Conservation (phyloP, 1,140 invertebrate genomes). For the Drosophila kohkoa region DNA sequence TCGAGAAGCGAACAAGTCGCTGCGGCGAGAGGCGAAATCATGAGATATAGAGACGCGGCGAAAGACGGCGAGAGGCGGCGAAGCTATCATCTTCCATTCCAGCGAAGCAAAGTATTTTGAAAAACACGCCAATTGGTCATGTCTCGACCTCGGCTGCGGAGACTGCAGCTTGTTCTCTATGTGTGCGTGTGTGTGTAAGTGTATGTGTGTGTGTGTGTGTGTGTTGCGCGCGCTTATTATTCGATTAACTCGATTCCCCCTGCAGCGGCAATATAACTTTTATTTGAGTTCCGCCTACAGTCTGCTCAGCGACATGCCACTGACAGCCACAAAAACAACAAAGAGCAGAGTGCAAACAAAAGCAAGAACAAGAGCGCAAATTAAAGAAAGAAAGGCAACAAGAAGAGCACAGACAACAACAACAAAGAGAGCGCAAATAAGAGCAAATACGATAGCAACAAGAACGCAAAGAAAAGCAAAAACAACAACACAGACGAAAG, state of each 20-base stretch:
- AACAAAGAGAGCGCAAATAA: slow-evolving; percentile 4
- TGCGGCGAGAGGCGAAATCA: not conserved
- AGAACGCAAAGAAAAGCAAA: not conserved
- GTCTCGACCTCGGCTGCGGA: slow-evolving; percentile 66
- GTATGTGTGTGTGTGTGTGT: slow-evolving; percentile 25
- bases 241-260: slow-evolving; percentile 79
- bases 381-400: not conserved
- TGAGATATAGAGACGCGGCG: not conserved
- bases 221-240: slow-evolving; percentile 69
- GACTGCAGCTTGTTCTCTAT: slow-evolving; percentile 41
- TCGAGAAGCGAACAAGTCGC: slow-evolving; percentile 15
- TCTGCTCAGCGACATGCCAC: slow-evolving; percentile 38
- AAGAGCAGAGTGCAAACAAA: not conserved
- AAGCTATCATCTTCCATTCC: slow-evolving; percentile 75
- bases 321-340: slow-evolving; percentile 22
- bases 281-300: slow-evolving; percentile 77
- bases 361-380: not conserved
- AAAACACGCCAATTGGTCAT: slow-evolving; percentile 83
- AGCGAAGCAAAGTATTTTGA: slow-evolving; percentile 65
- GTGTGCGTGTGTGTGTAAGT: slow-evolving; percentile 9
- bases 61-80: slow-evolving; percentile 13
- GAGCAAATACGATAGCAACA: slow-evolving; percentile 1
- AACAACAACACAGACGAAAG: not conserved
- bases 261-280: slow-evolving; percentile 80
- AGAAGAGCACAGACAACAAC: not conserved